These are phyloP conservation scores for Rhizoglyphus robini DNA, from an alignment of 1,140 invertebrate species.

Conservation along the genomic window DNA sequence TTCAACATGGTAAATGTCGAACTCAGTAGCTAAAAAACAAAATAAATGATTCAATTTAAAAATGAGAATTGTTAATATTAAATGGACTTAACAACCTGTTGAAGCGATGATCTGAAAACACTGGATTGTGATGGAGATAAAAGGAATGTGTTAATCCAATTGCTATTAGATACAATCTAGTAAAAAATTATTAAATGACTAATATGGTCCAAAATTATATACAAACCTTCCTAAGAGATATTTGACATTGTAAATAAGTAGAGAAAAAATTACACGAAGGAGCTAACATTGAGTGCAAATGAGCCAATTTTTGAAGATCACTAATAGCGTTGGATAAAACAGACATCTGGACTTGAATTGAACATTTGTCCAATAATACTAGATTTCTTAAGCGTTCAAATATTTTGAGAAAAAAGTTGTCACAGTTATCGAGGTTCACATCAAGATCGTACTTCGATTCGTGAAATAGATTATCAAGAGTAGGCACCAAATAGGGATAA, in stretches of 20 bases:
- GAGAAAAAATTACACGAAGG: constrained; percentile 72
- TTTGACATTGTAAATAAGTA: constrained; percentile 51
- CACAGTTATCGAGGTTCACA: not conserved
- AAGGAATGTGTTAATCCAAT: constrained; percentile 28
- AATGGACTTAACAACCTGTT: constrained; percentile 25
- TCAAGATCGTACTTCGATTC: not conserved
- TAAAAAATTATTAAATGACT: constrained; percentile 4
- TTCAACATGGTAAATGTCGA: constrained; percentile 63
- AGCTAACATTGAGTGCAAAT: constrained; percentile 64
- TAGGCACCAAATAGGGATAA: constrained; percentile 78
- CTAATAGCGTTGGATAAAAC: constrained; percentile 24
- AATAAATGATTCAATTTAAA: constrained; percentile 1
- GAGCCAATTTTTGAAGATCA: constrained; percentile 47
- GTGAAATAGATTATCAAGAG: constrained; percentile 43
- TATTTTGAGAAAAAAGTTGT: constrained; percentile 20
- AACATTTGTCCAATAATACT: not conserved
- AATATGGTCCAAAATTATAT: constrained; percentile 14
- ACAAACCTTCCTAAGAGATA: constrained; percentile 35
- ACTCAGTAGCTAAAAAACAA: constrained; percentile 28
- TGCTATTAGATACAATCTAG: constrained; percentile 27
- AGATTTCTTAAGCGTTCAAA: constrained; percentile 21
- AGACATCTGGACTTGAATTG: constrained; percentile 16
- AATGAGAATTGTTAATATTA: not conserved
- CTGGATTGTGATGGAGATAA: constrained; percentile 25
- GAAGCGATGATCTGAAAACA: constrained; percentile 25